These are phyloP conservation scores for Microhierax caerulescens DNA, from an alignment of 2,797 vertebrate genomes.

Conservation along the genomic window DNA sequence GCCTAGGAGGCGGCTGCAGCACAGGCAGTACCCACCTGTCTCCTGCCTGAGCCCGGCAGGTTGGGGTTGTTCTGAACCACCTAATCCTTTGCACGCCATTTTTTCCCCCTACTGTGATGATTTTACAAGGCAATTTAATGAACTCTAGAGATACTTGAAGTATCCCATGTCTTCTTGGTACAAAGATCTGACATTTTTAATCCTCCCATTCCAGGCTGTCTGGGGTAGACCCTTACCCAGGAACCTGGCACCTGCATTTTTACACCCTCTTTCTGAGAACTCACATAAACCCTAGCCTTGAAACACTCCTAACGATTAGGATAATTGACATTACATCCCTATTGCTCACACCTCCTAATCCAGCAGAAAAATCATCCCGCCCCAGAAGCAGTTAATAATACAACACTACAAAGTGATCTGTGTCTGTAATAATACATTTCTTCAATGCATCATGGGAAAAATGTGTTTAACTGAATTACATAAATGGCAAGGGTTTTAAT, in stretches of 20 bases:
- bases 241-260: rapidly evolving
- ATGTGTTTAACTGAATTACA: constrained; percentile 14
- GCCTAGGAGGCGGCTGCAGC: not conserved
- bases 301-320: not conserved
- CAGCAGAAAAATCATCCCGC: not conserved
- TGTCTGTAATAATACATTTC: not conserved
- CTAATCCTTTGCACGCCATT: not conserved
- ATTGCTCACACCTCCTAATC: not conserved
- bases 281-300: not conserved
- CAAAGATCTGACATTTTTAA: not conserved
- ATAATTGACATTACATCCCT: not conserved
- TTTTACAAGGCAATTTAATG: not conserved
- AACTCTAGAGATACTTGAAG: not conserved
- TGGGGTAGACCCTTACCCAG: not conserved
- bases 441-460: not conserved
- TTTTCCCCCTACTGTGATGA: not conserved
- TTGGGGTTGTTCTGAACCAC: not conserved
- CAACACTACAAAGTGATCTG: constrained; percentile 15
- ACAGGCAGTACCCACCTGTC: rapidly evolving
- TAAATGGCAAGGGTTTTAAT: not conserved
- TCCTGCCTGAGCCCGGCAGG: not conserved
- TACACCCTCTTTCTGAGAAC: not conserved
- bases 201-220: not conserved
- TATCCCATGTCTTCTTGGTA: not conserved
- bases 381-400: constrained; percentile 45